Evolutionary conservation across 2,888 invertebrate genomes (phyloP).

Genomic region (Hydrotaea cyrtoneurina): DNA sequence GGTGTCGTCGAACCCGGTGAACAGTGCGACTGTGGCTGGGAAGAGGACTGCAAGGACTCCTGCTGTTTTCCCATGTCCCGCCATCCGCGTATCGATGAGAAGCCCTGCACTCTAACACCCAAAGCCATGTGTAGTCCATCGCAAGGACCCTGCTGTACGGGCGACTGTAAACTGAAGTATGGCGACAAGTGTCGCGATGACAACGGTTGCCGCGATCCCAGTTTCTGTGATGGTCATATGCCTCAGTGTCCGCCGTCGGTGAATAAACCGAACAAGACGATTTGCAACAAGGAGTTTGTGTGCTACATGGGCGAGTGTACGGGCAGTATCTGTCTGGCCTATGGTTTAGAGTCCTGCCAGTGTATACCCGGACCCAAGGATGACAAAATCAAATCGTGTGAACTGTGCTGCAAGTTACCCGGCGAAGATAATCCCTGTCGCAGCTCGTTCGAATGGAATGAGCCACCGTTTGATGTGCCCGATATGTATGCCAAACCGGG

Average conservation of each 20-base stretch:
- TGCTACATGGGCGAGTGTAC: slow-evolving; percentile 98
- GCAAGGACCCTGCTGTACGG: slow-evolving; percentile 97
- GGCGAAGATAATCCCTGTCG: slow-evolving; percentile 91
- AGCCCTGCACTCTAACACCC: slow-evolving; percentile 93
- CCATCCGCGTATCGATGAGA: slow-evolving; percentile 88
- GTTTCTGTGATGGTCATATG: slow-evolving; percentile 93
- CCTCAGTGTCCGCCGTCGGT: slow-evolving; percentile 95
- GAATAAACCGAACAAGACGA: slow-evolving; percentile 95
- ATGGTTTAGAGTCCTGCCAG: slow-evolving; percentile 97
- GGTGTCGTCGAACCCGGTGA: slow-evolving; percentile 98
- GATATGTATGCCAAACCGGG: slow-evolving; percentile 96
- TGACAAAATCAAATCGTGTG: slow-evolving; percentile 92
- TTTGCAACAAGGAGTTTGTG: slow-evolving; percentile 98
- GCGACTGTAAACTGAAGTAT: slow-evolving; percentile 91
- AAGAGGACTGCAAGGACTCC: slow-evolving; percentile 95
- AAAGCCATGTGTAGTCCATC: slow-evolving; percentile 80
- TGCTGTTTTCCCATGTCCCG: slow-evolving; percentile 96
- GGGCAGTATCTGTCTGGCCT: slow-evolving; percentile 98
- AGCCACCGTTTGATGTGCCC: slow-evolving; percentile 93
- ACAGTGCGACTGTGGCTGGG: slow-evolving; percentile 99
- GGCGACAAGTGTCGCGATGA: slow-evolving; percentile 95
- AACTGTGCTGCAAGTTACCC: slow-evolving; percentile 94
- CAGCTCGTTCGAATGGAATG: slow-evolving; percentile 95
- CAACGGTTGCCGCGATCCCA: slow-evolving; percentile 95
- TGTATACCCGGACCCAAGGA: slow-evolving; percentile 91